A percentile compares a stretch with the other conserved stretches of the same genome.
Evolutionary conservation across 2,888 invertebrate species (phyloP).

Genomic region (Hirtodrosophila trivittata): DNA sequence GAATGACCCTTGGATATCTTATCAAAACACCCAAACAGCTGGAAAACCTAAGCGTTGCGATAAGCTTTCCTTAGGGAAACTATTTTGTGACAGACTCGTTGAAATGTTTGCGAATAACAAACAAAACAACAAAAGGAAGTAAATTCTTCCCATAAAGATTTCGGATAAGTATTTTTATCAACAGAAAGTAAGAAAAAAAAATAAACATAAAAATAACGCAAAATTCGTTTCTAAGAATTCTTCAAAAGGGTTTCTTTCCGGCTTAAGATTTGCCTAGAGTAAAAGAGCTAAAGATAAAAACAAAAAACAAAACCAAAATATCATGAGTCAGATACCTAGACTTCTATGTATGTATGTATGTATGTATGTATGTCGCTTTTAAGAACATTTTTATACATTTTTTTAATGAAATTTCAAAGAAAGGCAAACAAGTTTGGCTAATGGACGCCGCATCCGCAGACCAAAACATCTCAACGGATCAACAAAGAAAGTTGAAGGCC

Average conservation of each 20-base stretch:
- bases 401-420: slow-evolving; percentile 62
- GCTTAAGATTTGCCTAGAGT: slow-evolving; percentile 4
- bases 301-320: slow-evolving; percentile 5
- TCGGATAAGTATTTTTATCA: no score
- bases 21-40: slow-evolving; percentile 29
- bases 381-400: slow-evolving; percentile 25
- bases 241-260: slow-evolving; percentile 21
- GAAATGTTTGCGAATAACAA: slow-evolving; percentile 26
- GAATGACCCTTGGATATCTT: slow-evolving; percentile 19
- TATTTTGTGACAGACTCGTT: slow-evolving; percentile 8
- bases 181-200: slow-evolving; percentile 18
- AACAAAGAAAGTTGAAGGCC: slow-evolving; percentile 80
- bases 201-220: slow-evolving; percentile 13
- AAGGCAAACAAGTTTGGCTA: slow-evolving; percentile 75
- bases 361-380: slow-evolving; percentile 6
- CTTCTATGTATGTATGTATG: slow-evolving; percentile 7
- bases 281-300: not conserved
- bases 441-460: slow-evolving; percentile 64
- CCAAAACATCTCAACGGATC: slow-evolving; percentile 41
- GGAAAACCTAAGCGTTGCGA: not conserved
- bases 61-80: slow-evolving; percentile 17
- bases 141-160: no score
- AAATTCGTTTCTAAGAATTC: slow-evolving; percentile 32
- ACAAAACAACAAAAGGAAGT: slow-evolving; percentile 13
- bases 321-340: slow-evolving; percentile 26